phyloP scores from a whole-genome alignment of 2,113 vertebrate genomes.

The Ciconia maguari region DNA sequence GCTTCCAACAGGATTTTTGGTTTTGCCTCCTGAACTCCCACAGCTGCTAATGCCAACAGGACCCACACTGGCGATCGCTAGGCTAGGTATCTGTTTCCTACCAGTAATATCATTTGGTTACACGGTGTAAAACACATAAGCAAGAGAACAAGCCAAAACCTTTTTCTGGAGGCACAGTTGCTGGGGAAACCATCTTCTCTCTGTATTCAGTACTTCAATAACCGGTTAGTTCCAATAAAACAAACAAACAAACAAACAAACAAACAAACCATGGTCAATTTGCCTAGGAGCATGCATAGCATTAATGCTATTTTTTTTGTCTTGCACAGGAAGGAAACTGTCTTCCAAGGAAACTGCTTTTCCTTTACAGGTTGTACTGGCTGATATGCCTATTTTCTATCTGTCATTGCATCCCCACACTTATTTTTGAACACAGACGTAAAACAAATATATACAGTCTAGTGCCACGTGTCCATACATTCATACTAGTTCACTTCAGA shows the following conservation, averaged over 20 bases:
- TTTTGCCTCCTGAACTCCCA: neutral
- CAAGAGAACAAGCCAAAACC: slow-evolving; percentile 1
- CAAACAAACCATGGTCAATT: neutral
- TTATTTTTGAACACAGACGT: neutral
- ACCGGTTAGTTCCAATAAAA: neutral
- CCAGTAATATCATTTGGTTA: neutral
- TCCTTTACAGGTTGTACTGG: neutral
- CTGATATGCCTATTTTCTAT: neutral
- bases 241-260: neutral
- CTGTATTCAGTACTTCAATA: neutral
- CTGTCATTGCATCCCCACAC: neutral
- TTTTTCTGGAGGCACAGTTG: neutral
- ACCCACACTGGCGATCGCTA: neutral
- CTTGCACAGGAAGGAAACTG: neutral
- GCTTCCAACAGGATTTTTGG: neutral
- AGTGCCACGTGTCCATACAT: neutral
- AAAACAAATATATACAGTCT: neutral
- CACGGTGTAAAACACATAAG: neutral
- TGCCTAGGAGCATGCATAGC: neutral
- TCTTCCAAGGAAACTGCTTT: neutral
- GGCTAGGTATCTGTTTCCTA: neutral
- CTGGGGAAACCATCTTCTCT: slow-evolving; percentile 19
- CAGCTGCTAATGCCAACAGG: neutral
- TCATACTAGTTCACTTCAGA: neutral
- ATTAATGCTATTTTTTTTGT: neutral